Evolutionary conservation across 2,888 invertebrate genomes (phyloP).

Genomic region (Noctua janthina): DNA sequence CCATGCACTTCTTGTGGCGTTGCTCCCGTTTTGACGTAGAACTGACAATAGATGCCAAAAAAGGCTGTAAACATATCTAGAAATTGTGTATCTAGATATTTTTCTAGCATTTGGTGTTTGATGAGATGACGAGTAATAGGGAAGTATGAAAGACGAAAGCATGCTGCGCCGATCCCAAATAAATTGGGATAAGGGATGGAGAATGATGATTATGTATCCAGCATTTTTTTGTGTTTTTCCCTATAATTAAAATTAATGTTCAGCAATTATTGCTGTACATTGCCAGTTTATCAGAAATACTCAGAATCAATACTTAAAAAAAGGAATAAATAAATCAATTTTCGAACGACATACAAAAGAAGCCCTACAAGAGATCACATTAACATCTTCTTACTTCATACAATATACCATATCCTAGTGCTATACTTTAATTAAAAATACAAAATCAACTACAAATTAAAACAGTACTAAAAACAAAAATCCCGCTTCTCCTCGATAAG

Average conservation of each 20-base stretch:
- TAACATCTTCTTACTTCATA: too few species aligned
- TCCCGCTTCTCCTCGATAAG: slow-evolving; percentile 15
- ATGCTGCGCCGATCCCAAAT: too few species aligned
- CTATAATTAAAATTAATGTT: too few species aligned
- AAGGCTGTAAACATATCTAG: background rate
- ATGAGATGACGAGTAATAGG: too few species aligned
- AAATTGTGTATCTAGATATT: background rate
- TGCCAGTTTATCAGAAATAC: too few species aligned
- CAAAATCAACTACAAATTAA: background rate
- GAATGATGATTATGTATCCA: too few species aligned
- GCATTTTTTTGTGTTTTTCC: too few species aligned
- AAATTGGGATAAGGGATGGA: too few species aligned
- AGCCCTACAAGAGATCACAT: too few species aligned
- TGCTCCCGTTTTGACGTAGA: background rate
- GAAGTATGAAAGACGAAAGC: too few species aligned
- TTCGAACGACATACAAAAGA: background rate
- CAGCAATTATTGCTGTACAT: too few species aligned
- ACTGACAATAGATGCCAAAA: background rate
- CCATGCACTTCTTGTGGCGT: background rate
- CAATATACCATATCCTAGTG: background rate
- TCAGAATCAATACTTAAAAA: background rate
- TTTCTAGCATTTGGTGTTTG: background rate
- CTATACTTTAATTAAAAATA: background rate
- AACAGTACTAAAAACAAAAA: slow-evolving; percentile 20
- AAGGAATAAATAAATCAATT: background rate